phyloP scores from a whole-genome alignment of 2,113 vertebrate genomes.

The Nematolebias whitei region DNA sequence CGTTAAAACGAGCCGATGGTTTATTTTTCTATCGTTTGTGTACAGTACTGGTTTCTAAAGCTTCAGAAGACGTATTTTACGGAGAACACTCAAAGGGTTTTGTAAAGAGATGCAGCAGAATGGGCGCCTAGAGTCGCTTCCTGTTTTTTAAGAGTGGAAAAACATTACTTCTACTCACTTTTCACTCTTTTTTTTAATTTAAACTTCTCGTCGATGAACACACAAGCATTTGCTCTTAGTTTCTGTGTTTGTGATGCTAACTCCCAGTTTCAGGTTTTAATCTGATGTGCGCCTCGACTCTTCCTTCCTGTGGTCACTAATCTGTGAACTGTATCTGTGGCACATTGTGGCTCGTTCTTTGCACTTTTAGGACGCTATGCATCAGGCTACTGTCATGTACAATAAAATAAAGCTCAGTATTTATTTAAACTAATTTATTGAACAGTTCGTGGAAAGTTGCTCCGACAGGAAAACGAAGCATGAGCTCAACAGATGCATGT shows the following conservation, averaged over 20 bases:
- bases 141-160: too few relatives aligned
- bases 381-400: slow-evolving; percentile 60
- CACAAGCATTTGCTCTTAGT: too few relatives aligned
- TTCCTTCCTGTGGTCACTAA: slow-evolving; percentile 43
- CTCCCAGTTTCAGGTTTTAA: slow-evolving; percentile 41
- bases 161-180: neutral
- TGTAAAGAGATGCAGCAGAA: too few relatives aligned
- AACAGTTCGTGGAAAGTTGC: slow-evolving; percentile 56
- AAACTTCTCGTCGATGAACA: neutral
- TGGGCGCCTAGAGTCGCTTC: too few relatives aligned
- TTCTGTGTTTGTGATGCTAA: slow-evolving; percentile 21
- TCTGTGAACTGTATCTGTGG: slow-evolving; percentile 53
- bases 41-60: slow-evolving; percentile 68
- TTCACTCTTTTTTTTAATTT: neutral
- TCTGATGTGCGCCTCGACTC: slow-evolving; percentile 28
- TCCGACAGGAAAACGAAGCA: slow-evolving; percentile 64
- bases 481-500: slow-evolving; percentile 69
- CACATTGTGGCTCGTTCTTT: slow-evolving; percentile 63
- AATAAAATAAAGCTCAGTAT: slow-evolving; percentile 63
- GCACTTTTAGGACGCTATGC: slow-evolving; percentile 74
- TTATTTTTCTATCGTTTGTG: slow-evolving; percentile 73
- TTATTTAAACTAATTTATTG: slow-evolving; percentile 74
- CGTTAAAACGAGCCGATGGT: slow-evolving; percentile 36
- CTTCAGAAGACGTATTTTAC: slow-evolving; percentile 55
- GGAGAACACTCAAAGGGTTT: slow-evolving; percentile 51